Percentiles rank a stretch among this genome's conserved stretches.
phyloP scores from a whole-genome alignment of 2,888 invertebrate species.

The Auanema freiburgensis region DNA sequence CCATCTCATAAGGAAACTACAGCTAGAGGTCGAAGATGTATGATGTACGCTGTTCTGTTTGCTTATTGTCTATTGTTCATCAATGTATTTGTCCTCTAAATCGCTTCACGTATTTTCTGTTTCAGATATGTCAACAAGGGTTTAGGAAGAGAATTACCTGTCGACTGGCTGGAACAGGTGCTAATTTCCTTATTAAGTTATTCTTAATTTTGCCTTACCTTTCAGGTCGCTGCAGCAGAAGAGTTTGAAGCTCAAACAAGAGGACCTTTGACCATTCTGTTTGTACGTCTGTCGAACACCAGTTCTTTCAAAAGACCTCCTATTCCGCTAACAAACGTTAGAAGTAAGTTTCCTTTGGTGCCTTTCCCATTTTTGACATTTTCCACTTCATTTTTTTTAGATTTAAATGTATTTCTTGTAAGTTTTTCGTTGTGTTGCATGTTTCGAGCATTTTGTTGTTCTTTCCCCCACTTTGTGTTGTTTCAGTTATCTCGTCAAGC shows the following conservation, averaged over 20 bases:
- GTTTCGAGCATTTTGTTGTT: constrained; percentile 8
- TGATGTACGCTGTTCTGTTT: constrained; percentile 1
- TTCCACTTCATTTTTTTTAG: too few species aligned
- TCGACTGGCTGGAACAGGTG: constrained; percentile 51
- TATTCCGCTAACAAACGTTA: constrained; percentile 37
- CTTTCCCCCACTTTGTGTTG: not conserved
- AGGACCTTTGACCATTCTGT: constrained; percentile 50
- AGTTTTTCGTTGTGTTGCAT: constrained; percentile 6
- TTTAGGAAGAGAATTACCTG: constrained; percentile 41
- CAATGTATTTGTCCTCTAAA: not conserved
- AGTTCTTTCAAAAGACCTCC: constrained; percentile 43
- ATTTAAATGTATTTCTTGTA: not conserved
- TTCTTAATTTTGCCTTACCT: too few species aligned
- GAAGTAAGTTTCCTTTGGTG: constrained; percentile 26
- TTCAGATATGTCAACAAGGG: constrained; percentile 45
- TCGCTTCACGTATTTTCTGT: constrained; percentile 9
- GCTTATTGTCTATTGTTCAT: not conserved
- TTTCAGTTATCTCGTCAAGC: constrained; percentile 24
- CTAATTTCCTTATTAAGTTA: too few species aligned
- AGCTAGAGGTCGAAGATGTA: not conserved
- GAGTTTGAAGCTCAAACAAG: constrained; percentile 50
- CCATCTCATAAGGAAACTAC: constrained; percentile 1
- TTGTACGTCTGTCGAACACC: constrained; percentile 46
- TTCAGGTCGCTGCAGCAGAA: constrained; percentile 43
- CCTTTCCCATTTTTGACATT: too few species aligned